Conservation (phyloP, 2,888 invertebrate genomes). For the Nomada goodeniana region DNA sequence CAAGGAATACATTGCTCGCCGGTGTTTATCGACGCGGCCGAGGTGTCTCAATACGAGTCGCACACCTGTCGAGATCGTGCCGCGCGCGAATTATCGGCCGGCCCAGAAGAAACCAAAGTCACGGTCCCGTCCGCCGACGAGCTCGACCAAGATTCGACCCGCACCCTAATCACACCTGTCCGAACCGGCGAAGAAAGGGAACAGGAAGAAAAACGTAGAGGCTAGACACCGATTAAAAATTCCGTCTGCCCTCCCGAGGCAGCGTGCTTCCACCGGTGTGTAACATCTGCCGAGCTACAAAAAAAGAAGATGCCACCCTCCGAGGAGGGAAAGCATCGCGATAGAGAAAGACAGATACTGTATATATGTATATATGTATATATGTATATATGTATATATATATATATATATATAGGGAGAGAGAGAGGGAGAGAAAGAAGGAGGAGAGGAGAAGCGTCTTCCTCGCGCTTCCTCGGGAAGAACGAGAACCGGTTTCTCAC, state of each 20-base stretch:
- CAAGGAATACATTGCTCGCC: no score
- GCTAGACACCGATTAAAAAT: slow-evolving; percentile 77
- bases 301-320: slow-evolving; percentile 54
- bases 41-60: no score
- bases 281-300: slow-evolving; percentile 75
- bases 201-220: slow-evolving; percentile 20
- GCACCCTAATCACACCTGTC: neutral
- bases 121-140: no score
- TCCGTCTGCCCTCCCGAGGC: slow-evolving; percentile 72
- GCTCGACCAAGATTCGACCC: neutral
- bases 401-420: no score
- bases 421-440: slow-evolving; percentile 1
- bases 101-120: no score
- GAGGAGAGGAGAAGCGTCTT: slow-evolving; percentile 57
- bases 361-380: no score
- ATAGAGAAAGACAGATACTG: neutral
- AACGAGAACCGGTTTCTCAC: slow-evolving; percentile 60
- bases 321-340: neutral
- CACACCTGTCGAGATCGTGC: no score
- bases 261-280: slow-evolving; percentile 66
- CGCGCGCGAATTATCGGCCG: no score
- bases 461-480: slow-evolving; percentile 64
- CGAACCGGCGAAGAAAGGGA: neutral
- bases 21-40: no score
- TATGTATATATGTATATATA: no score